These are phyloP conservation scores for Pseudanteris insignis DNA, from an alignment of 2,888 invertebrate genomes.

Conservation along the genomic window DNA sequence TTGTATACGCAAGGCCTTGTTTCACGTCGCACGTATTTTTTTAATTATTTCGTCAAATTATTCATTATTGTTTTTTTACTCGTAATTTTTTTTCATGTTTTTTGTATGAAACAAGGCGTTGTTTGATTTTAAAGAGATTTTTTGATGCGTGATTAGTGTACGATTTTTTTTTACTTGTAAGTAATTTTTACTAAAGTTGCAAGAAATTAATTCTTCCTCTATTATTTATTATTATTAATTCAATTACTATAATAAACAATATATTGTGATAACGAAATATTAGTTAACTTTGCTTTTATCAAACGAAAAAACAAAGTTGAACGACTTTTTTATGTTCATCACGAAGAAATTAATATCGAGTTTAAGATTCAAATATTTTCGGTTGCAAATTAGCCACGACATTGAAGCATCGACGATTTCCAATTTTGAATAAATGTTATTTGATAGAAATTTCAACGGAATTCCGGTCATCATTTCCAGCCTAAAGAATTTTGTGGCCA, in stretches of 20 bases:
- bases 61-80: background rate
- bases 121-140: too few relatives aligned
- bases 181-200: too few relatives aligned
- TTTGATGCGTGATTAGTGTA: too few relatives aligned
- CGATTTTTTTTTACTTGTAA: too few relatives aligned
- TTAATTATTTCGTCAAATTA: background rate
- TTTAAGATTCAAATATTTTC: background rate
- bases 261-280: too few relatives aligned
- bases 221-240: too few relatives aligned
- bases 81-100: too few relatives aligned
- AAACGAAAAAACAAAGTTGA: too few relatives aligned
- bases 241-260: too few relatives aligned
- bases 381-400: background rate
- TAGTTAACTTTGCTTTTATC: too few relatives aligned
- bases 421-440: background rate
- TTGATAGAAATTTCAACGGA: background rate
- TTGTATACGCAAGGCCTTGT: constrained; percentile 21
- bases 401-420: background rate
- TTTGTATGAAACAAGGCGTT: too few relatives aligned
- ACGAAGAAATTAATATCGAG: background rate
- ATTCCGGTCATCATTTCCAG: background rate
- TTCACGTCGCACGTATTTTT: constrained; percentile 24
- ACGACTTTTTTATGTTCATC: background rate
- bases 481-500: background rate
- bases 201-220: too few relatives aligned